Conservation (phyloP, 2,113 vertebrate genomes). For the Brienomyrus brachyistius region DNA sequence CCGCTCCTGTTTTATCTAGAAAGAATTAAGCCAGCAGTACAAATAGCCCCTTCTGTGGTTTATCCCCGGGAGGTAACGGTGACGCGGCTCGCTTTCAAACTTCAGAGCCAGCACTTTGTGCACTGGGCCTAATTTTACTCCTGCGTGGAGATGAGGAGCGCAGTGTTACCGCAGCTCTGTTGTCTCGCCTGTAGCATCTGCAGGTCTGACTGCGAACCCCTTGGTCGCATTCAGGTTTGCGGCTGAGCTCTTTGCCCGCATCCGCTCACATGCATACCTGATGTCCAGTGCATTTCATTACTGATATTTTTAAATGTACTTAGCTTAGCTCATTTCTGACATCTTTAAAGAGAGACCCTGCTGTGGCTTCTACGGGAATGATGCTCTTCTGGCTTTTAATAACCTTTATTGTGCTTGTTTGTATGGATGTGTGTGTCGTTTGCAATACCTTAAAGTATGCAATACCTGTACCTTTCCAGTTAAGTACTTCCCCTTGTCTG, state of each 20-base stretch:
- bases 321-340: not conserved
- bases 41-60: not conserved
- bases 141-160: not conserved
- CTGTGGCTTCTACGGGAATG: slow-evolving; percentile 30
- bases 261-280: not conserved
- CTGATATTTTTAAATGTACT: not conserved
- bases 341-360: not conserved
- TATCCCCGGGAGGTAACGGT: not conserved
- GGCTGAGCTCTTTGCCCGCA: not conserved
- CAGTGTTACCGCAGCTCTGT: not conserved
- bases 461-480: not conserved
- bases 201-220: not conserved
- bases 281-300: not conserved
- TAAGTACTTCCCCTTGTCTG: not conserved
- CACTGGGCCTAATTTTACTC: not conserved
- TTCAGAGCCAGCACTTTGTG: not conserved
- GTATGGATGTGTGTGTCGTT: not conserved
- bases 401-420: not conserved
- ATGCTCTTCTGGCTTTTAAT: slow-evolving; percentile 39
- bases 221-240: not conserved
- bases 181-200: not conserved
- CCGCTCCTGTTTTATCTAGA: not conserved
- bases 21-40: not conserved
- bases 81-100: not conserved
- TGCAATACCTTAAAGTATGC: not conserved